Conservation (phyloP, 1,140 invertebrate species). For the Drosophila varians region DNA sequence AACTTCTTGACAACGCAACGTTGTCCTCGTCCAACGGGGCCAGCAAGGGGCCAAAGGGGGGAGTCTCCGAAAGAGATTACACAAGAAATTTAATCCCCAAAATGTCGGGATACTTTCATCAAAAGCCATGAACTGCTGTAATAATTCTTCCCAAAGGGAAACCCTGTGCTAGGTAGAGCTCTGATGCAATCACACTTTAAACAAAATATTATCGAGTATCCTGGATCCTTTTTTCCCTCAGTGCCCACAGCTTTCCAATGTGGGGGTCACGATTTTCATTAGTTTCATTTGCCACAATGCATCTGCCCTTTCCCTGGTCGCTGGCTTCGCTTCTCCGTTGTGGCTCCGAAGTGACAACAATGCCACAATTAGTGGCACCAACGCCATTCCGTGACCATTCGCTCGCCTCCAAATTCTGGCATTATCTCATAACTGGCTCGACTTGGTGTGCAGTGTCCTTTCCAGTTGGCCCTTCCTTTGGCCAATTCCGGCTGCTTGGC, state of each 20-base stretch:
- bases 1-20: conserved; percentile 64
- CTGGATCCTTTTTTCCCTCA: neutral
- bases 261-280: conserved; percentile 83
- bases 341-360: conserved; percentile 57
- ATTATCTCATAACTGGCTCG: conserved; percentile 58
- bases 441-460: conserved; percentile 17
- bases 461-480: conserved; percentile 15
- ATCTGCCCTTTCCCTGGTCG: conserved; percentile 5
- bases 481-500: conserved; percentile 45
- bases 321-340: conserved; percentile 2
- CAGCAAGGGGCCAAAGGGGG: conserved; percentile 1
- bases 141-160: neutral
- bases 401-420: conserved; percentile 39
- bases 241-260: conserved; percentile 15
- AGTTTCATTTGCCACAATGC: conserved; percentile 64
- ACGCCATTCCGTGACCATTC: conserved; percentile 10
- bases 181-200: neutral
- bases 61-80: neutral
- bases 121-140: neutral
- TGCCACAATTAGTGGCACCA: conserved; percentile 77
- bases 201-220: neutral
- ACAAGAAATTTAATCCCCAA: neutral
- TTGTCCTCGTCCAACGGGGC: conserved; percentile 46
- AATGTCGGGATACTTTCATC: neutral
- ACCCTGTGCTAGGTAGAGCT: neutral